phyloP scores from a whole-genome alignment of 2,113 vertebrate genomes.

The Poeciliopsis turrubarensis region DNA sequence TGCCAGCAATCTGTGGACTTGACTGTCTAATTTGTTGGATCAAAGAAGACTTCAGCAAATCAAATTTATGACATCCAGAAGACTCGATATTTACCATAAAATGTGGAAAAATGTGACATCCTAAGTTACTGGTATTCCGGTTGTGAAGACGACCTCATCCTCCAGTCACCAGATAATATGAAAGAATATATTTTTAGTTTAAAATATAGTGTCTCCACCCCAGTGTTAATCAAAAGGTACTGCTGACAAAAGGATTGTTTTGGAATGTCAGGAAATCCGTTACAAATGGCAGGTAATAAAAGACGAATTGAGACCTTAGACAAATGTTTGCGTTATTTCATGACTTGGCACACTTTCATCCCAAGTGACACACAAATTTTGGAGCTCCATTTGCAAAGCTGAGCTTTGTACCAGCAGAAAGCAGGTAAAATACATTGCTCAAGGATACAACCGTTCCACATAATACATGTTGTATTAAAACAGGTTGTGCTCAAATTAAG shows the following conservation, averaged over 20 bases:
- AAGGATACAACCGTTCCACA: slow-evolving; percentile 76
- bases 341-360: slow-evolving; percentile 68
- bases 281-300: slow-evolving; percentile 32
- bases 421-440: slow-evolving; percentile 75
- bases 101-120: neutral
- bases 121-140: neutral
- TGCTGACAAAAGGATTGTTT: slow-evolving; percentile 38
- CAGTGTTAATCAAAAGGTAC: slow-evolving; percentile 34
- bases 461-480: slow-evolving; percentile 76
- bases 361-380: slow-evolving; percentile 69
- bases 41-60: no score
- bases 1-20: neutral
- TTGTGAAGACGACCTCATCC: neutral
- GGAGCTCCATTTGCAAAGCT: slow-evolving; percentile 64
- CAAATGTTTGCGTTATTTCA: slow-evolving; percentile 78
- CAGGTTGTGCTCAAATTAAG: slow-evolving; percentile 75
- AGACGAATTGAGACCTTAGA: slow-evolving; percentile 55
- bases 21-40: no score
- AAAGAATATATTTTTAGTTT: neutral
- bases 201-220: neutral
- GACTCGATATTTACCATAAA: neutral
- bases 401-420: slow-evolving; percentile 55
- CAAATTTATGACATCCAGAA: no score
- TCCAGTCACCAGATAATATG: neutral
- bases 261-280: slow-evolving; percentile 26